These are phyloP conservation scores for Numenius arquata DNA, from an alignment of 2,113 vertebrate species.

Conservation along the genomic window DNA sequence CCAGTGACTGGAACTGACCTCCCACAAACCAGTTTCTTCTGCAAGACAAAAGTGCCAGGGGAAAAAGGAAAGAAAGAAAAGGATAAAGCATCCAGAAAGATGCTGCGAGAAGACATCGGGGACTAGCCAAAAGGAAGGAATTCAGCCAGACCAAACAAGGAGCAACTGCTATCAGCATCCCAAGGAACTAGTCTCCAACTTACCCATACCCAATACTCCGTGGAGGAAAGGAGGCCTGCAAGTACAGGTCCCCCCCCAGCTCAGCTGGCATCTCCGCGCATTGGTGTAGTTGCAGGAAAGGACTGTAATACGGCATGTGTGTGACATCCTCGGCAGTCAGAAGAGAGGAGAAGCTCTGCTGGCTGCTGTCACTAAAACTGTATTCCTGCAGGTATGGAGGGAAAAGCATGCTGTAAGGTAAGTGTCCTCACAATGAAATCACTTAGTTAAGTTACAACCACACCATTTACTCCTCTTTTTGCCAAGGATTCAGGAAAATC, in stretches of 20 bases:
- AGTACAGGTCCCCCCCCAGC: background rate
- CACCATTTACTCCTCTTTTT: background rate
- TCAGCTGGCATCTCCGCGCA: background rate
- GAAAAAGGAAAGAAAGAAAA: background rate
- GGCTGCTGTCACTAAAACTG: conserved; percentile 33
- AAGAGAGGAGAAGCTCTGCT: background rate
- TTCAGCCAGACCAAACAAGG: background rate
- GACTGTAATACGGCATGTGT: background rate
- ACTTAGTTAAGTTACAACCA: background rate
- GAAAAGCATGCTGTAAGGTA: background rate
- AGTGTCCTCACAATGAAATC: background rate
- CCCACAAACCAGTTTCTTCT: background rate
- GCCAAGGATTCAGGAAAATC: background rate
- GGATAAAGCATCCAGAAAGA: background rate
- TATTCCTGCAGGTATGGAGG: conserved; percentile 6
- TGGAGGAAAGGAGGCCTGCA: background rate
- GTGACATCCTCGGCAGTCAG: background rate
- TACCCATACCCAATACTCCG: background rate
- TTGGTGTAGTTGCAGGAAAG: background rate
- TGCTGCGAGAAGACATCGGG: background rate
- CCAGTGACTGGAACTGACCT: background rate
- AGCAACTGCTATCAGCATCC: background rate
- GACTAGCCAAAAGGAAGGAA: background rate
- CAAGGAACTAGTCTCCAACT: background rate
- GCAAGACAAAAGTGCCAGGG: background rate